Evolutionary conservation across 2,888 invertebrate species (phyloP).

Genomic region (Lampropteryx suffumata): DNA sequence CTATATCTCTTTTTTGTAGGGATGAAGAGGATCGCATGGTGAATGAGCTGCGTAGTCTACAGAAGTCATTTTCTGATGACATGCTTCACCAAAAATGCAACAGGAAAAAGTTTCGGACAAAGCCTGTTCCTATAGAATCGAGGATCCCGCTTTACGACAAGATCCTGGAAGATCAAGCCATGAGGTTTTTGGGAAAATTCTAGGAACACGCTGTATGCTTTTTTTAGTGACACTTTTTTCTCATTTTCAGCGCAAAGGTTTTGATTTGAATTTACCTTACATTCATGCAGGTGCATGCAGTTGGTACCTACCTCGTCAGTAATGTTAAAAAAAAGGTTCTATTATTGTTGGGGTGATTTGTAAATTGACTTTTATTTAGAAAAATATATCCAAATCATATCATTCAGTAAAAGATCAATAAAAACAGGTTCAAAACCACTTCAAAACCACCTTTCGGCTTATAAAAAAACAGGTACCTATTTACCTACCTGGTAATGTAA

Average conservation of each 20-base stretch:
- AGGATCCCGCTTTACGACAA: slow-evolving; percentile 88
- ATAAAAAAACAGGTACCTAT: too few relatives aligned
- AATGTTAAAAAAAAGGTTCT: too few relatives aligned
- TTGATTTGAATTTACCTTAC: too few relatives aligned
- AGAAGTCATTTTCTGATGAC: slow-evolving; percentile 73
- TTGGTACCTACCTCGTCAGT: too few relatives aligned
- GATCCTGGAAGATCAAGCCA: slow-evolving; percentile 87
- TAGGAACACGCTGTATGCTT: slow-evolving; percentile 53
- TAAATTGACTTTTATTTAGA: too few relatives aligned
- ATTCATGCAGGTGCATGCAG: too few relatives aligned
- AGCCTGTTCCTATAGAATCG: slow-evolving; percentile 87
- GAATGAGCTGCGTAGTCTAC: slow-evolving; percentile 71
- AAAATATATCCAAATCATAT: too few relatives aligned
- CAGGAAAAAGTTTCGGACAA: slow-evolving; percentile 81
- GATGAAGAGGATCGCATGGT: slow-evolving; percentile 85
- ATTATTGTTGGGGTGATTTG: too few relatives aligned
- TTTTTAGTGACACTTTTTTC: slow-evolving; percentile 43
- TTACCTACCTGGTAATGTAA: too few relatives aligned
- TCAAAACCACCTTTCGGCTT: too few relatives aligned
- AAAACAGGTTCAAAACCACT: too few relatives aligned
- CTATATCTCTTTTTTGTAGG: slow-evolving; percentile 68
- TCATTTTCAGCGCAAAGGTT: slow-evolving; percentile 2
- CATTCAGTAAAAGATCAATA: too few relatives aligned
- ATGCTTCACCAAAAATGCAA: slow-evolving; percentile 76
- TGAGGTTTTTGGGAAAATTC: slow-evolving; percentile 75